Conservation (phyloP, 2,888 invertebrate genomes). For the Brassicogethes aeneus region DNA sequence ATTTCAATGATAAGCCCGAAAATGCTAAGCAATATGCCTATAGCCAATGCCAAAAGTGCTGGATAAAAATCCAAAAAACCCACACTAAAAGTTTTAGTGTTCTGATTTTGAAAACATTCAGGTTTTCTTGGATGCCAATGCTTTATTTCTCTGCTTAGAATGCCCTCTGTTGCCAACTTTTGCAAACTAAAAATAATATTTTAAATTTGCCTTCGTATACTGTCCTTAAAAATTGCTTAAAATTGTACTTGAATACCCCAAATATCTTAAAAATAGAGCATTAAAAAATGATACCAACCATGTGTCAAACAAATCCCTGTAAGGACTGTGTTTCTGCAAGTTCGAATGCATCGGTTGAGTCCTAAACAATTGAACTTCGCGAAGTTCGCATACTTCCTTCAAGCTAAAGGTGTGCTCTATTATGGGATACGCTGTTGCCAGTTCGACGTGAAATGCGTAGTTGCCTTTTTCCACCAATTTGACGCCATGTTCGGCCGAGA, state of each 20-base stretch:
- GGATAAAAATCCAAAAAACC: slow-evolving; percentile 32
- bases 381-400: slow-evolving; percentile 31
- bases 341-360: slow-evolving; percentile 25
- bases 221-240: no score
- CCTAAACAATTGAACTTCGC: slow-evolving; percentile 29
- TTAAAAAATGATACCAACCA: no score
- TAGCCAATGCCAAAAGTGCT: slow-evolving; percentile 21
- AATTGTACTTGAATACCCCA: no score
- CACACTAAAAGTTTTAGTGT: slow-evolving; percentile 20
- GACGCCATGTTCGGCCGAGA: slow-evolving; percentile 26
- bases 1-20: slow-evolving; percentile 22
- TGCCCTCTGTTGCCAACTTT: slow-evolving; percentile 28
- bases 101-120: slow-evolving; percentile 24
- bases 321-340: slow-evolving; percentile 32
- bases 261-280: background rate
- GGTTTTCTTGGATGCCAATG: slow-evolving; percentile 33
- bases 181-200: slow-evolving; percentile 24
- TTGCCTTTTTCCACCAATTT: slow-evolving; percentile 26
- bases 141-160: slow-evolving; percentile 23
- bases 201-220: no score
- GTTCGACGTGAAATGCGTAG: slow-evolving; percentile 36
- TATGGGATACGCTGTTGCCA: slow-evolving; percentile 32
- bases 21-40: slow-evolving; percentile 26
- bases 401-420: slow-evolving; percentile 30
- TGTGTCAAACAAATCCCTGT: slow-evolving; percentile 31